These are phyloP conservation scores for Porites rus DNA, from an alignment of 92 coral and sea anemone species.

Conservation along the genomic window DNA sequence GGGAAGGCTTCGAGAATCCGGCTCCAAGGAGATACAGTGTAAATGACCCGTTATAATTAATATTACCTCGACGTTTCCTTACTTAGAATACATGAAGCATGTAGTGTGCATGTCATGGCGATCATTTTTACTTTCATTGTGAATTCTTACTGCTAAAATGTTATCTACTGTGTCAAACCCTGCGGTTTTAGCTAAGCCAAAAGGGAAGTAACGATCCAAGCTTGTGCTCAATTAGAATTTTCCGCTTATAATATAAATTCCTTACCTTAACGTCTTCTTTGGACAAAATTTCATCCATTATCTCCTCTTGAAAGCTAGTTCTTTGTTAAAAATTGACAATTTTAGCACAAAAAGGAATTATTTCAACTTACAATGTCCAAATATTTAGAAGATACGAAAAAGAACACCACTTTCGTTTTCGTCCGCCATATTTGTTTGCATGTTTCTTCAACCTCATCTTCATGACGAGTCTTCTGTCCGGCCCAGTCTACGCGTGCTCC, in stretches of 20 bases:
- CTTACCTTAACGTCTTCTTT: constrained; percentile 42
- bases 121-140: no score
- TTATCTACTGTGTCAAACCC: no score
- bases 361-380: not conserved
- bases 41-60: no score
- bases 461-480: not conserved
- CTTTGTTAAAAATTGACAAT: no score
- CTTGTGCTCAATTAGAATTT: not conserved
- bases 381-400: not conserved
- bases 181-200: no score
- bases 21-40: no score
- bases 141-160: no score
- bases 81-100: no score
- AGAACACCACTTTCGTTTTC: not conserved
- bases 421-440: not conserved
- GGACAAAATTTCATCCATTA: constrained; percentile 27
- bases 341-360: not conserved
- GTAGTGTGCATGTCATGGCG: no score
- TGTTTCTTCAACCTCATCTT: not conserved
- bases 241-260: not conserved
- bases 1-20: no score
- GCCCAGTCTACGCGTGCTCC: not conserved
- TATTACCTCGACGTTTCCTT: no score
- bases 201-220: no score
- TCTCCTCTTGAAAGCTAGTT: not conserved